Conservation (phyloP, 2,888 invertebrate species). For the Galerucella nymphaeae region DNA sequence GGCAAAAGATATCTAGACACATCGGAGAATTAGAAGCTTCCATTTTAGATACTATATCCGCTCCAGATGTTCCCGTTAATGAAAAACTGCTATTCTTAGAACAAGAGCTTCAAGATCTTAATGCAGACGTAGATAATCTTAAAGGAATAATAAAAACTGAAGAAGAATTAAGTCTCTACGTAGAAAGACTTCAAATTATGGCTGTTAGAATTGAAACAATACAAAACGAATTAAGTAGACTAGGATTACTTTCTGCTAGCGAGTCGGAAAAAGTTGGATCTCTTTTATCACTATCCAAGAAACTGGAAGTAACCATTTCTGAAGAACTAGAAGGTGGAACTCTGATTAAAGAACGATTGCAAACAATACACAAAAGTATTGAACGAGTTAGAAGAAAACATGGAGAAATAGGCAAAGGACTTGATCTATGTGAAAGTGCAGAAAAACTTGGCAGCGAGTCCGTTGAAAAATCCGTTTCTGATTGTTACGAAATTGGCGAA, state of each 20-base stretch:
- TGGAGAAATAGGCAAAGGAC: slow-evolving; percentile 69
- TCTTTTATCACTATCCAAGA: slow-evolving; percentile 76
- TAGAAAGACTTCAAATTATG: slow-evolving; percentile 83
- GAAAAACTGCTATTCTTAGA: slow-evolving; percentile 81
- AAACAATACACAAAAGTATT: slow-evolving; percentile 79
- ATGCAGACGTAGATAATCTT: slow-evolving; percentile 75
- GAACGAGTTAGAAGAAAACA: slow-evolving; percentile 76
- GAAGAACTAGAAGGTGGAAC: slow-evolving; percentile 84
- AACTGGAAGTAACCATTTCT: slow-evolving; percentile 76
- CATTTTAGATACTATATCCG: slow-evolving; percentile 77
- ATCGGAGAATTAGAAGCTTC: slow-evolving; percentile 76
- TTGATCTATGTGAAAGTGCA: slow-evolving; percentile 80
- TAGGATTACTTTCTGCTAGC: slow-evolving; percentile 77
- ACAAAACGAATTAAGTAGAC: slow-evolving; percentile 81
- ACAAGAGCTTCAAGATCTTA: slow-evolving; percentile 80
- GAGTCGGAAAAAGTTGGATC: slow-evolving; percentile 84
- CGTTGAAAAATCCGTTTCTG: slow-evolving; percentile 80
- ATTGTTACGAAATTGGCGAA: slow-evolving; percentile 77
- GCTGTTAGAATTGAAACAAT: slow-evolving; percentile 80
- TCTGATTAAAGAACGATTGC: slow-evolving; percentile 79
- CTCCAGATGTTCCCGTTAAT: slow-evolving; percentile 78
- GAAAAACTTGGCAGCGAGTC: slow-evolving; percentile 81
- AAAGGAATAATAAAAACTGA: slow-evolving; percentile 85
- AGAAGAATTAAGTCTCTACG: slow-evolving; percentile 84
- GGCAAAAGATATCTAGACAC: slow-evolving; percentile 74